These are phyloP conservation scores for Chaetoderma sp. DNA, from an alignment of 2,888 invertebrate species.

Conservation along the genomic window DNA sequence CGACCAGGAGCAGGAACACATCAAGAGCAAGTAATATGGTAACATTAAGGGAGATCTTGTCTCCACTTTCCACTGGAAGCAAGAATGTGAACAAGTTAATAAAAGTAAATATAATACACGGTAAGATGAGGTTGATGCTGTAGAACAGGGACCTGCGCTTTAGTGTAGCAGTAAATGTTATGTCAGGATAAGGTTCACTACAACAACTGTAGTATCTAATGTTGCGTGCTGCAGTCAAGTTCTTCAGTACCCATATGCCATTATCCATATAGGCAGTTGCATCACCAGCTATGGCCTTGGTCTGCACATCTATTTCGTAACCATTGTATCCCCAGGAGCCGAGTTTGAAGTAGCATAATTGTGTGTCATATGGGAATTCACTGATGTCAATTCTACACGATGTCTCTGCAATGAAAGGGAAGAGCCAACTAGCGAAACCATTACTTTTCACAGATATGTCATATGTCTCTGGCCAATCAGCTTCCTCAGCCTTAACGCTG, in stretches of 20 bases:
- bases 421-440: background rate
- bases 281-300: background rate
- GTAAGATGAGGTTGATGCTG: slow-evolving; percentile 41
- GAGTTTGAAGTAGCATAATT: slow-evolving; percentile 15
- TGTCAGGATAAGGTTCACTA: slow-evolving; percentile 15
- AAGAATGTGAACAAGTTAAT: slow-evolving; percentile 34
- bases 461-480: background rate
- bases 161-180: slow-evolving; percentile 20
- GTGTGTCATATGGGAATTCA: slow-evolving; percentile 11
- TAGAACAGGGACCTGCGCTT: slow-evolving; percentile 38
- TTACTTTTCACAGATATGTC: background rate
- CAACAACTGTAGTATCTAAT: slow-evolving; percentile 16
- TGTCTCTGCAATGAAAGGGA: background rate
- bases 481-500: background rate
- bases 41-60: slow-evolving; percentile 40
- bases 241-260: slow-evolving; percentile 20
- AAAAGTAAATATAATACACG: slow-evolving; percentile 40
- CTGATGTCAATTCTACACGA: background rate
- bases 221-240: background rate
- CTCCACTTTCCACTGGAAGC: slow-evolving; percentile 42
- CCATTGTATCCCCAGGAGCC: slow-evolving; percentile 1
- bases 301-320: background rate
- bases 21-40: slow-evolving; percentile 44
- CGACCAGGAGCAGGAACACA: slow-evolving; percentile 40
- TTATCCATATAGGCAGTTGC: background rate